Evolutionary conservation across 2,113 vertebrate genomes (phyloP).

Genomic region (Aythya baeri): DNA sequence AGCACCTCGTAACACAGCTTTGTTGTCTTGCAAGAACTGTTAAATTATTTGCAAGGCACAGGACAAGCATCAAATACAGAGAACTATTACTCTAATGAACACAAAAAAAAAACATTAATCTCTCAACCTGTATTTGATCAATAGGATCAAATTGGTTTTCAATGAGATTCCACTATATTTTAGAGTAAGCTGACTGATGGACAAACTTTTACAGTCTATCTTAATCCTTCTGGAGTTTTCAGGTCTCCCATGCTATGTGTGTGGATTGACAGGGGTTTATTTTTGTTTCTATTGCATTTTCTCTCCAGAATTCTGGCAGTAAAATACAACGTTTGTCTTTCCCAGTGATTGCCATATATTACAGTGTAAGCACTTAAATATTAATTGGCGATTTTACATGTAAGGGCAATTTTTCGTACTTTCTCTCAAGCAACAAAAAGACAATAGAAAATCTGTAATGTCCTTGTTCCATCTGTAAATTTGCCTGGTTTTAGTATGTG

Average conservation of each 20-base stretch:
- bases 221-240: background rate
- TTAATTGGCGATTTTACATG: constrained; percentile 16
- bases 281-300: background rate
- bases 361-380: background rate
- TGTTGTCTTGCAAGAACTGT: background rate
- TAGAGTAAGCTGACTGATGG: background rate
- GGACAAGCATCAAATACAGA: background rate
- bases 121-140: background rate
- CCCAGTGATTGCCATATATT: background rate
- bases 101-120: background rate
- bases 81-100: background rate
- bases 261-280: background rate
- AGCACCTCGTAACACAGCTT: background rate
- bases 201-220: background rate
- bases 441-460: background rate
- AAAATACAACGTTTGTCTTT: background rate
- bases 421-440: background rate
- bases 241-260: background rate
- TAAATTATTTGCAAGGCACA: background rate
- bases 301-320: background rate
- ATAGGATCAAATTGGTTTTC: background rate
- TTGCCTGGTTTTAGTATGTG: background rate
- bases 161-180: background rate
- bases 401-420: background rate
- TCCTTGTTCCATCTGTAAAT: constrained; percentile 10